Conservation (phyloP, 2,888 invertebrate genomes). For the Teleiodes luculella region DNA sequence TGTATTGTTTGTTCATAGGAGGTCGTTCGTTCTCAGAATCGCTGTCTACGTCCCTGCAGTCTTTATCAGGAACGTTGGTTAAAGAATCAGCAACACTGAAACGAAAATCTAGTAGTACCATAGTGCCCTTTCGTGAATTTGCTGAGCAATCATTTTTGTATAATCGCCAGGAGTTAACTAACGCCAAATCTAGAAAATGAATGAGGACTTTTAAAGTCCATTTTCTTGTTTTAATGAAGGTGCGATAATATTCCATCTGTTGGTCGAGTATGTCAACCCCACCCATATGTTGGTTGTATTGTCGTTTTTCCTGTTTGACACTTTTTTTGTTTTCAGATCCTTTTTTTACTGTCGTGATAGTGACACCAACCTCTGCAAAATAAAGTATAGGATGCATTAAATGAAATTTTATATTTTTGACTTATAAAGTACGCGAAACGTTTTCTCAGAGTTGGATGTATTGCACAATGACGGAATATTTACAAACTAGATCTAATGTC, state of each 20-base stretch:
- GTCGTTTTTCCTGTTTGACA: too few relatives aligned
- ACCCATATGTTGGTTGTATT: slow-evolving; percentile 25
- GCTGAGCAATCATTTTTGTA: slow-evolving; percentile 22
- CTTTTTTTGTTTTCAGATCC: too few relatives aligned
- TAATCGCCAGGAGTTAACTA: slow-evolving; percentile 31
- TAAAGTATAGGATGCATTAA: too few relatives aligned
- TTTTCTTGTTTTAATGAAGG: slow-evolving; percentile 35
- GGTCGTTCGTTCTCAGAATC: too few relatives aligned
- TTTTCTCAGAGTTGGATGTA: too few relatives aligned
- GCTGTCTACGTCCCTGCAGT: not conserved
- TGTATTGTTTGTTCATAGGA: not conserved
- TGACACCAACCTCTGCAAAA: too few relatives aligned
- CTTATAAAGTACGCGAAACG: too few relatives aligned
- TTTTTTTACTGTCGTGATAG: too few relatives aligned
- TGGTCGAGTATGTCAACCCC: slow-evolving; percentile 30
- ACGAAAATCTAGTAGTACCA: slow-evolving; percentile 13
- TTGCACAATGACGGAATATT: too few relatives aligned
- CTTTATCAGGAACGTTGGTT: slow-evolving; percentile 14
- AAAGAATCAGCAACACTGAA: slow-evolving; percentile 14
- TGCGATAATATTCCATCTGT: slow-evolving; percentile 29
- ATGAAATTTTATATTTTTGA: too few relatives aligned
- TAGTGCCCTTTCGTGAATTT: slow-evolving; percentile 1
- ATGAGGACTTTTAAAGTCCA: slow-evolving; percentile 35
- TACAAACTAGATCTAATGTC: too few relatives aligned
- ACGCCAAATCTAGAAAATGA: slow-evolving; percentile 31